These are phyloP conservation scores for Pluvialis apricaria DNA, from an alignment of 2,113 vertebrate genomes.

Conservation along the genomic window DNA sequence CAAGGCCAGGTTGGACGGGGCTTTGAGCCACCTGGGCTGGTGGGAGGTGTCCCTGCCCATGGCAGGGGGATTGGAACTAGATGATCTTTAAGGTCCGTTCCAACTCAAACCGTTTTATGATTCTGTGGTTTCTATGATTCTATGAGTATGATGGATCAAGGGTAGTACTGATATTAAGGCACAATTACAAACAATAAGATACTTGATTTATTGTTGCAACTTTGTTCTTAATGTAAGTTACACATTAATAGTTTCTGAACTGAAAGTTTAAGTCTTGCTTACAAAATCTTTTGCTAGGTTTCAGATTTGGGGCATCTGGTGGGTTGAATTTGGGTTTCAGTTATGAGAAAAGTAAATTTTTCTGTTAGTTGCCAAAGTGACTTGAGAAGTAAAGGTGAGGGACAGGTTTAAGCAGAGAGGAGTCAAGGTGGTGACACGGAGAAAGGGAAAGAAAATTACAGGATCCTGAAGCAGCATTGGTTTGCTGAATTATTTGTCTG, in stretches of 20 bases:
- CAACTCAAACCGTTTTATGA: background rate
- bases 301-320: background rate
- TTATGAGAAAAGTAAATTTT: background rate
- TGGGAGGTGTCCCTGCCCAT: background rate
- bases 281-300: background rate
- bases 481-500: background rate
- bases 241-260: background rate
- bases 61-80: background rate
- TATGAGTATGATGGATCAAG: background rate
- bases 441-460: background rate
- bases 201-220: background rate
- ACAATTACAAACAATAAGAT: background rate
- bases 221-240: background rate
- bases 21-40: background rate
- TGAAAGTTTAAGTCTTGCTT: background rate
- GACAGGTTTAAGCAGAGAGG: background rate
- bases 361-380: background rate
- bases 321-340: background rate
- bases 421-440: background rate
- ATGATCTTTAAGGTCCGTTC: background rate
- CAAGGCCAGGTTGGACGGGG: background rate
- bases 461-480: background rate
- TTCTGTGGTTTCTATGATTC: background rate
- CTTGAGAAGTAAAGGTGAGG: background rate
- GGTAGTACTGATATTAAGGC: background rate